A percentile compares a stretch with the other conserved stretches of the same genome.
Evolutionary conservation across 2,888 invertebrate species (phyloP).

Genomic region (Machimus rusticus): DNA sequence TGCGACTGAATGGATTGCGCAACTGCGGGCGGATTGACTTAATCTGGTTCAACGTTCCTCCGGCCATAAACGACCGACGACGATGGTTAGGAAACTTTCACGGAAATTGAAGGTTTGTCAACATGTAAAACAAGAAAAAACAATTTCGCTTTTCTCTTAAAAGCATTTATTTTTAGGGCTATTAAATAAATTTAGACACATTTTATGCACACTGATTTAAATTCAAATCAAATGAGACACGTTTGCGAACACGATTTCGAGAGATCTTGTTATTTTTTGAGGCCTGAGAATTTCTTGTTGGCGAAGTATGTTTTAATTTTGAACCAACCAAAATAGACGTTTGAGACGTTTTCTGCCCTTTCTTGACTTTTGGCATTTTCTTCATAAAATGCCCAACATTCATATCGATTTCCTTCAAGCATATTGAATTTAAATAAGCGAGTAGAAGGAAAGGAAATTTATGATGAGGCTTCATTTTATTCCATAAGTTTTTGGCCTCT

Average conservation of each 20-base stretch:
- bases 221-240: background rate
- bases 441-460: conserved; percentile 42
- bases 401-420: conserved; percentile 23
- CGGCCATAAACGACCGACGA: background rate
- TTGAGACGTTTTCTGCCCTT: background rate
- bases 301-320: background rate
- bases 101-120: background rate
- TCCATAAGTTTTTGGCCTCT: conserved; percentile 34
- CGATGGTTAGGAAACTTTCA: background rate
- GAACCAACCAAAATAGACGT: background rate
- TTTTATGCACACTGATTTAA: background rate
- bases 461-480: conserved; percentile 23
- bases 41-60: background rate
- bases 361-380: background rate
- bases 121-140: background rate
- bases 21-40: background rate
- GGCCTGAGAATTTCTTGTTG: background rate
- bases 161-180: background rate
- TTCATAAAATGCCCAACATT: background rate
- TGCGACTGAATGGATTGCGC: background rate
- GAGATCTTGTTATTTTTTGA: background rate
- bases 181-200: background rate
- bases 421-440: conserved; percentile 35
- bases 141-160: background rate
- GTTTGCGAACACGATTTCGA: background rate